Evolutionary conservation across 2,113 vertebrate genomes (phyloP).

Genomic region (Channa argus): DNA sequence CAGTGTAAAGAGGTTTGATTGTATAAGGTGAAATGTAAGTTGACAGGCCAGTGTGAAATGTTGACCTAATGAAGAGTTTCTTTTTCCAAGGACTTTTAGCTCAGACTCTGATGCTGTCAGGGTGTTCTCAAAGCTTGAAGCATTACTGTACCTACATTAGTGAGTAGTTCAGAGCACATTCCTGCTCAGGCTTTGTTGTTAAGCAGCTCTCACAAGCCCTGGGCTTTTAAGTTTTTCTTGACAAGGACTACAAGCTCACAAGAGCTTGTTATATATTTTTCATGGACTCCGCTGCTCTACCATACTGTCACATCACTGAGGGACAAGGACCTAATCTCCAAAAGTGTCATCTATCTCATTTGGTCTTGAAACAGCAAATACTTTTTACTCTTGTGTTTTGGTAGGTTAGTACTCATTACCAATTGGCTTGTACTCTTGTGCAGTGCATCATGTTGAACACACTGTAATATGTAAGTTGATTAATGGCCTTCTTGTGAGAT

Average conservation of each 20-base stretch:
- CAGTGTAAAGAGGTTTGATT: not conserved
- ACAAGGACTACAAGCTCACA: constrained; percentile 25
- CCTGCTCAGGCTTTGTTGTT: constrained; percentile 11
- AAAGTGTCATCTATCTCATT: constrained; percentile 10
- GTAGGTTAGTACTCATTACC: no score
- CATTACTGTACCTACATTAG: not conserved
- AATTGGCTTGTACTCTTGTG: no score
- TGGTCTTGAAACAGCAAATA: not conserved
- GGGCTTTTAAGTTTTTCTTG: constrained; percentile 27
- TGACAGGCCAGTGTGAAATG: not conserved
- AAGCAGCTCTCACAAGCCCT: constrained; percentile 26
- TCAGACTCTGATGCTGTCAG: not conserved
- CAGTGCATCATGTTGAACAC: no score
- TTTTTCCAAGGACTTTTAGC: constrained; percentile 5
- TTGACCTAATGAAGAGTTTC: not conserved
- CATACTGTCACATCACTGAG: constrained; percentile 23
- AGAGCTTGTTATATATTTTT: constrained; percentile 66
- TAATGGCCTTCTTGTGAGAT: no score
- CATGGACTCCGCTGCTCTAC: constrained; percentile 42
- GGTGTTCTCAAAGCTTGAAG: not conserved
- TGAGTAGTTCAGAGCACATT: constrained; percentile 5
- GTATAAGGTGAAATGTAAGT: not conserved
- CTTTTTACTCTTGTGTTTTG: not conserved
- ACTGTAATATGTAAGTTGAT: no score
- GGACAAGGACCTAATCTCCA: constrained; percentile 33